Percentiles rank a stretch among this genome's conserved stretches.
phyloP scores from a whole-genome alignment of 2,888 invertebrate species.

The Baccha elongata region DNA sequence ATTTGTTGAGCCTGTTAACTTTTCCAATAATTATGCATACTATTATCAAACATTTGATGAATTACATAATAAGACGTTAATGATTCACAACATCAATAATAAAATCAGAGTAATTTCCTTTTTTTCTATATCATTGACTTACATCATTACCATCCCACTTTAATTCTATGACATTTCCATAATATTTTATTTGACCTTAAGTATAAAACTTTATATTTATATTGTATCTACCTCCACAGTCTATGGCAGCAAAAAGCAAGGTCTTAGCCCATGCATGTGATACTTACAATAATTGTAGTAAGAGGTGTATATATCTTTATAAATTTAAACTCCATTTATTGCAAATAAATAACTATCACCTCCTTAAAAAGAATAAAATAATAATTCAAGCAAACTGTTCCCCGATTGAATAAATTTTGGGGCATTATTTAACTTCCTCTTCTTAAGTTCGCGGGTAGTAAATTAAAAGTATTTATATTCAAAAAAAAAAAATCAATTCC shows the following conservation, averaged over 20 bases:
- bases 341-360: slow-evolving; percentile 7
- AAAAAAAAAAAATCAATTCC: slow-evolving; percentile 36
- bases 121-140: slow-evolving; percentile 7
- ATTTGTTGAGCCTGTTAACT: too few species aligned
- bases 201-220: not conserved
- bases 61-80: not conserved
- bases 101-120: not conserved
- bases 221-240: slow-evolving; percentile 5
- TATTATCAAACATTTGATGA: too few species aligned
- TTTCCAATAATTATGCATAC: too few species aligned
- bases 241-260: not conserved
- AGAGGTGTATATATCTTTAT: slow-evolving; percentile 5
- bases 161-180: slow-evolving; percentile 6
- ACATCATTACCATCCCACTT: not conserved
- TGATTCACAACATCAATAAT: not conserved
- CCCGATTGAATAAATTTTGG: slow-evolving; percentile 32
- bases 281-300: slow-evolving; percentile 1
- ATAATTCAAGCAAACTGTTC: slow-evolving; percentile 26
- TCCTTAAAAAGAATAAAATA: slow-evolving; percentile 19
- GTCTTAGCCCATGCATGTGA: slow-evolving; percentile 16
- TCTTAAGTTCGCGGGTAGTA: slow-evolving; percentile 1
- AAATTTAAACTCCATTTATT: not conserved
- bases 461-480: slow-evolving; percentile 28
- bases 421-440: slow-evolving; percentile 51
- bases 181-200: slow-evolving; percentile 6